A percentile compares a stretch with the other conserved stretches of the same genome.
Conservation (phyloP, 2,888 invertebrate genomes). For the Ochropacha duplaris region DNA sequence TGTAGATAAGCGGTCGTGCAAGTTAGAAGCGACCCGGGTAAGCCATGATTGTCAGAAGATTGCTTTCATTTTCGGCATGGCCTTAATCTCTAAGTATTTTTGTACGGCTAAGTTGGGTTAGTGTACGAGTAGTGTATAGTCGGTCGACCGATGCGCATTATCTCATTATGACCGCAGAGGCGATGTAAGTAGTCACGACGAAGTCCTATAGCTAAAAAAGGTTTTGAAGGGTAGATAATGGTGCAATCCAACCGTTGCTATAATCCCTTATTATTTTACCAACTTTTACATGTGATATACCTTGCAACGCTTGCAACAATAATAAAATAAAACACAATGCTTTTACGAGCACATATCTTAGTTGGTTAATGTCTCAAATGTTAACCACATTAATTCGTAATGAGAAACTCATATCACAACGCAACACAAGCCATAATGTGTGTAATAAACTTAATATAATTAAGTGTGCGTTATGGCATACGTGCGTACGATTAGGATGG, state of each 20-base stretch:
- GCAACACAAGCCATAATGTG: constrained; percentile 44
- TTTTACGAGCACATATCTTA: constrained; percentile 18
- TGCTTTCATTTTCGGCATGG: constrained; percentile 53
- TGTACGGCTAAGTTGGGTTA: constrained; percentile 37
- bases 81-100: constrained; percentile 56
- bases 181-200: constrained; percentile 32
- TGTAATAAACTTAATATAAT: constrained; percentile 61
- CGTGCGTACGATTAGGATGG: constrained; percentile 21
- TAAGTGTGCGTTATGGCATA: constrained; percentile 39
- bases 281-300: neutral
- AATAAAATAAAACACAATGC: constrained; percentile 15
- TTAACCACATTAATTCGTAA: constrained; percentile 37
- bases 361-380: constrained; percentile 14
- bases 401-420: constrained; percentile 44
- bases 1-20: constrained; percentile 58
- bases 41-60: constrained; percentile 60
- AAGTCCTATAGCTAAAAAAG: constrained; percentile 24
- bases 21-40: constrained; percentile 45
- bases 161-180: constrained; percentile 48
- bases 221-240: neutral
- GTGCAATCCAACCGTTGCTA: neutral
- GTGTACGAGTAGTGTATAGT: constrained; percentile 15
- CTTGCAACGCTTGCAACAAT: neutral
- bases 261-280: too few species aligned
- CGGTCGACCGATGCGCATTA: constrained; percentile 47